Evolutionary conservation across 2,113 vertebrate genomes (phyloP).

Genomic region (Aptenodytes patagonicus): DNA sequence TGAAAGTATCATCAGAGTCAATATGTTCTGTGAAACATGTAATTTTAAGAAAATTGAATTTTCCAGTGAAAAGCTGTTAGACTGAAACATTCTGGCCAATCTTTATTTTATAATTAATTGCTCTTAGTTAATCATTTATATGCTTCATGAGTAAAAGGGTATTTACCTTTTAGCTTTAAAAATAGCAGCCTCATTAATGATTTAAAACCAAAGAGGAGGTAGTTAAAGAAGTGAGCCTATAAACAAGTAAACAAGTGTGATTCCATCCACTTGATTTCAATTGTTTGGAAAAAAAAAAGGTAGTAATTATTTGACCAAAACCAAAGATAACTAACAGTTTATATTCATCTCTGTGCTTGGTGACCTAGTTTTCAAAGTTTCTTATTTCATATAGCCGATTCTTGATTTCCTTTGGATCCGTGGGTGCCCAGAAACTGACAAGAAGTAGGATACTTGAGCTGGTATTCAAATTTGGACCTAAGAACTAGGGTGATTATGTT

Average conservation of each 20-base stretch:
- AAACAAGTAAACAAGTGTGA: neutral
- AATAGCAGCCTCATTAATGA: neutral
- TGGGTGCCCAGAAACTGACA: neutral
- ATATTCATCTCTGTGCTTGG: neutral
- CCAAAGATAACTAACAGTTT: neutral
- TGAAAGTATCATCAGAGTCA: neutral
- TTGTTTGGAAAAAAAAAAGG: neutral
- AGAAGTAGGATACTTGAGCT: neutral
- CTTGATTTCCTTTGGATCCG: neutral
- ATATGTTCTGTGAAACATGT: neutral
- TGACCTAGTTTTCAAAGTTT: neutral
- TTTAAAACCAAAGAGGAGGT: neutral
- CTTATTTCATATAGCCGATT: neutral
- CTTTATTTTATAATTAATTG: neutral
- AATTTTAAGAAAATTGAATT: neutral
- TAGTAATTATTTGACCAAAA: neutral
- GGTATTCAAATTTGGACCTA: neutral
- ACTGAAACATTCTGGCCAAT: neutral
- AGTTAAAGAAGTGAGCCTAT: neutral
- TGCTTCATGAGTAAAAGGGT: neutral
- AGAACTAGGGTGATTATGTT: neutral
- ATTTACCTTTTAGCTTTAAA: neutral
- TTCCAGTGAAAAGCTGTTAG: neutral
- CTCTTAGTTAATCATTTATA: neutral
- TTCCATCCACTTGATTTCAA: neutral